These are phyloP conservation scores for Corbicula japonica DNA, from an alignment of 2,888 invertebrate genomes.

Conservation along the genomic window DNA sequence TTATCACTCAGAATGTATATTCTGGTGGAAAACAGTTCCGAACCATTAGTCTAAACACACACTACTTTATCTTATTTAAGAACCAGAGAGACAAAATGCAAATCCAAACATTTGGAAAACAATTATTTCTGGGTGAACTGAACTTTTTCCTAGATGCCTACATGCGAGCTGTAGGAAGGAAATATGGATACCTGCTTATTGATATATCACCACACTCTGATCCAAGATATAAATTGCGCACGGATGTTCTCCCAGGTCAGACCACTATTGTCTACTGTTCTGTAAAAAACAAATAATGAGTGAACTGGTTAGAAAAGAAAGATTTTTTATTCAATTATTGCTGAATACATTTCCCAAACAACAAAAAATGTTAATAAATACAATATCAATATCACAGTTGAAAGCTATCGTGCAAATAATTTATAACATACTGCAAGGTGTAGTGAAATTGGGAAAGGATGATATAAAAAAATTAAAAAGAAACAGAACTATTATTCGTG, in stretches of 20 bases:
- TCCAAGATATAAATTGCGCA: slow-evolving; percentile 49
- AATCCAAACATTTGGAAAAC: slow-evolving; percentile 54
- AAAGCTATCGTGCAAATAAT: slow-evolving; percentile 39
- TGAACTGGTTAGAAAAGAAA: slow-evolving; percentile 7
- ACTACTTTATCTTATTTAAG: slow-evolving; percentile 57
- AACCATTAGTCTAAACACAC: slow-evolving; percentile 60
- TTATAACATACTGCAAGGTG: slow-evolving; percentile 32
- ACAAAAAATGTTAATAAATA: slow-evolving; percentile 13
- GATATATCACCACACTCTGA: slow-evolving; percentile 58
- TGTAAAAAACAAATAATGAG: too few relatives aligned
- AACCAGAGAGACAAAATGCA: slow-evolving; percentile 53
- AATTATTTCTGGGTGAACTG: slow-evolving; percentile 41
- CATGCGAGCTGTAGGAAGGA: slow-evolving; percentile 36
- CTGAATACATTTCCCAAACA: slow-evolving; percentile 19
- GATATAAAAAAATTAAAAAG: slow-evolving; percentile 34
- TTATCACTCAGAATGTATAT: slow-evolving; percentile 55
- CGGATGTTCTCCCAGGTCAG: slow-evolving; percentile 52
- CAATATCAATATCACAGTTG: slow-evolving; percentile 30
- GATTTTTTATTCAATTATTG: slow-evolving; percentile 30
- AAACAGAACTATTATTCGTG: slow-evolving; percentile 42
- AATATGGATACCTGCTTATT: slow-evolving; percentile 52
- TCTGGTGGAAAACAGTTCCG: slow-evolving; percentile 48
- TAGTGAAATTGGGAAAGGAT: not conserved
- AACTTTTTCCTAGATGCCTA: slow-evolving; percentile 50
- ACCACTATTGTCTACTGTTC: too few relatives aligned